Evolutionary conservation across 1,140 invertebrate genomes (phyloP).

Genomic region (Physella acuta): DNA sequence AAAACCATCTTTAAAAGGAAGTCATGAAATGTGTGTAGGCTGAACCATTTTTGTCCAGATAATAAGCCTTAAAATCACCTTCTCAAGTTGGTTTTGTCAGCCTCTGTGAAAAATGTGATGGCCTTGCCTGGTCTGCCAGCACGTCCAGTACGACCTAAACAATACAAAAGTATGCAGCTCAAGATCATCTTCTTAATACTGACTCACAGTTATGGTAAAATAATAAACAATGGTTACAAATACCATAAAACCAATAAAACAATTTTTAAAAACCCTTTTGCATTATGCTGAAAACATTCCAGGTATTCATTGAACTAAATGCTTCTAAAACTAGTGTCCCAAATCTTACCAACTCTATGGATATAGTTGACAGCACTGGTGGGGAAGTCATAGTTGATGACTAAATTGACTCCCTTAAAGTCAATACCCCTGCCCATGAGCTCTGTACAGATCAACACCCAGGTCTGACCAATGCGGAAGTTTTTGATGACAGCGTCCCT

Average conservation of each 20-base stretch:
- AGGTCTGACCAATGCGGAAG: conserved; percentile 89
- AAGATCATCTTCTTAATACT: too few relatives aligned
- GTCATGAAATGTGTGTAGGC: not conserved
- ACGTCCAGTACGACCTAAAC: conserved; percentile 84
- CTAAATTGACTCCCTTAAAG: conserved; percentile 94
- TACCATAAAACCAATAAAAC: not conserved
- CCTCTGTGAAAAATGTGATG: conserved; percentile 91
- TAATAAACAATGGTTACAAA: not conserved
- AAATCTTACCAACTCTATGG: conserved; percentile 78
- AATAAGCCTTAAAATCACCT: too few relatives aligned
- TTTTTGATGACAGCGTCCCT: conserved; percentile 85
- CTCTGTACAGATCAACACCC: conserved; percentile 96
- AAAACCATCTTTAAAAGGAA: not conserved
- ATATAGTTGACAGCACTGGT: conserved; percentile 89
- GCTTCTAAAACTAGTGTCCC: not conserved
- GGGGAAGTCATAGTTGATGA: conserved; percentile 98
- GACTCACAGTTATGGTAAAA: not conserved
- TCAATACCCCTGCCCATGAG: conserved; percentile 96
- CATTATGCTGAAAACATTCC: too few relatives aligned
- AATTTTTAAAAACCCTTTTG: too few relatives aligned
- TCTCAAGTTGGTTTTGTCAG: conserved; percentile 79
- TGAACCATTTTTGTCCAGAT: not conserved
- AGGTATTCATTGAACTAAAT: too few relatives aligned
- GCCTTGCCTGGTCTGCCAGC: conserved; percentile 86
- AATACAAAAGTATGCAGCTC: too few relatives aligned